A percentile compares a stretch with the other conserved stretches of the same genome.
Evolutionary conservation across 2,888 invertebrate species (phyloP).

Genomic region (Agonopterix arenella): DNA sequence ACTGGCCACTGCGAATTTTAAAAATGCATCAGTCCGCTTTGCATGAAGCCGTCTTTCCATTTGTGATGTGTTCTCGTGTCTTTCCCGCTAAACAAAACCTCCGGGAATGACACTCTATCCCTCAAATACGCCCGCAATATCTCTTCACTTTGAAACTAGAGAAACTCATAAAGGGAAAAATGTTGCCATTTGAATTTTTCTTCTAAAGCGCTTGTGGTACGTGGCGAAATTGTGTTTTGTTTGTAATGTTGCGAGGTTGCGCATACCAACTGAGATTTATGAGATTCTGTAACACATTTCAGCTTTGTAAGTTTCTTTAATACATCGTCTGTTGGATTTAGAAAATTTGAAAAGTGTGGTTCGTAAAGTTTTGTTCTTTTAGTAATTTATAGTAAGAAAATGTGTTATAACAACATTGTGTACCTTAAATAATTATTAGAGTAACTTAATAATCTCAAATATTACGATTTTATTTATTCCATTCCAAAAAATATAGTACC

Average conservation of each 20-base stretch:
- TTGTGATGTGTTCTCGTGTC: conserved; percentile 39
- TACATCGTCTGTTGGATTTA: no score
- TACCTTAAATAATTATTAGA: no score
- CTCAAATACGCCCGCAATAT: conserved; percentile 66
- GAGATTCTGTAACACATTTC: no score
- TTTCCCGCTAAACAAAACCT: conserved; percentile 63
- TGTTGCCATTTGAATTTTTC: conserved; percentile 45
- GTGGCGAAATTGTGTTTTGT: conserved; percentile 32
- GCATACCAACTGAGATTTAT: no score
- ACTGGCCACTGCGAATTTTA: conserved; percentile 43
- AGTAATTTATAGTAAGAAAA: no score
- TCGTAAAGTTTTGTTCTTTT: no score
- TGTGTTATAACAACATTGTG: no score
- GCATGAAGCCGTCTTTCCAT: conserved; percentile 57
- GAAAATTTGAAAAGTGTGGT: no score
- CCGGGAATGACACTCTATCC: conserved; percentile 67
- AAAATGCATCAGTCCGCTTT: conserved; percentile 61
- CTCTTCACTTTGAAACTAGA: conserved; percentile 63
- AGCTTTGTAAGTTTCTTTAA: no score
- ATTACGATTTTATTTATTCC: no score
- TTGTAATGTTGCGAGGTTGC: neutral
- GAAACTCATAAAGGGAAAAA: conserved; percentile 63
- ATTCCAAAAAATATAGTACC: no score
- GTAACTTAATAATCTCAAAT: no score
- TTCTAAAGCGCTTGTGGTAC: conserved; percentile 21